Percentiles rank a stretch among this genome's conserved stretches.
Conservation (phyloP, 2,888 invertebrate genomes). For the Lithophane semibrunnea region DNA sequence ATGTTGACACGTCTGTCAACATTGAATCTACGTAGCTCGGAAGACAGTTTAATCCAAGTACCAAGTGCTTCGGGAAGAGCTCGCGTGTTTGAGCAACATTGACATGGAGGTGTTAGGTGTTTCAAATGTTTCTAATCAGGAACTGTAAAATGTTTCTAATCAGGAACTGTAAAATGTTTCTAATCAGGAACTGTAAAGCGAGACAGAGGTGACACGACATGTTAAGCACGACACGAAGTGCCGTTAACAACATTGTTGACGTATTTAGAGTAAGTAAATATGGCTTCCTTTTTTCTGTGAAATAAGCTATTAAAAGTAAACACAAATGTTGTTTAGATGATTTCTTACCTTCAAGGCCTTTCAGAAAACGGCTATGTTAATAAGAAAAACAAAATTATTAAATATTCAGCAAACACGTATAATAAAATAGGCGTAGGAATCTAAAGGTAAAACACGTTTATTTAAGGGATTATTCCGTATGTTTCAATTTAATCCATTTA, state of each 20-base stretch:
- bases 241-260: constrained; percentile 18
- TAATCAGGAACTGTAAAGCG: constrained; percentile 37
- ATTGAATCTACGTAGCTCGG: background rate
- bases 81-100: constrained; percentile 41
- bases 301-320: background rate
- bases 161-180: constrained; percentile 41
- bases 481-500: constrained; percentile 58
- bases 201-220: constrained; percentile 39
- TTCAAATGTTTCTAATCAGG: constrained; percentile 47
- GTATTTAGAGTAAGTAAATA: constrained; percentile 20
- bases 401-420: constrained; percentile 5
- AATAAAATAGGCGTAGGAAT: constrained; percentile 5
- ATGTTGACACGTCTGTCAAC: no score
- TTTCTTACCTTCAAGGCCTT: background rate
- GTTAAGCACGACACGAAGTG: constrained; percentile 29
- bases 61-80: constrained; percentile 13
- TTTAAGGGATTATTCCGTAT: constrained; percentile 32
- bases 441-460: constrained; percentile 7
- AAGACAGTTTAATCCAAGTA: constrained; percentile 8
- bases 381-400: constrained; percentile 1
- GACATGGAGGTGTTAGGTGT: constrained; percentile 42
- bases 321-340: background rate
- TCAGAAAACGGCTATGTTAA: background rate
- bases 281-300: background rate
- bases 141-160: constrained; percentile 42